Evolutionary conservation across 2,797 vertebrate genomes (phyloP).

Genomic region (Pseudopleuronectes americanus): DNA sequence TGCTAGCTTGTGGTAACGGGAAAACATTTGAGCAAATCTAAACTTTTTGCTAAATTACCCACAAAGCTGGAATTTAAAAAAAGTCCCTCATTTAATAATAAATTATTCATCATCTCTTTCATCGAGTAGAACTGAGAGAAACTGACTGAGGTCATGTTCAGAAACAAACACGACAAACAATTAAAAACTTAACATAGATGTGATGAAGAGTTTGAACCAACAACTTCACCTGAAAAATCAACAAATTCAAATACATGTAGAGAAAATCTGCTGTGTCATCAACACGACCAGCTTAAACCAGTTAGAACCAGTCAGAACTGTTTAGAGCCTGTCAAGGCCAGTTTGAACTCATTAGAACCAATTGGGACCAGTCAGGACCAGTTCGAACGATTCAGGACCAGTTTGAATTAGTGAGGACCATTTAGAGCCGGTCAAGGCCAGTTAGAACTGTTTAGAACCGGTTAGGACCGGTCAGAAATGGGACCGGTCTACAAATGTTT

Average conservation of each 20-base stretch:
- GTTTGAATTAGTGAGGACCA: not conserved
- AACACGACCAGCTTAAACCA: not conserved
- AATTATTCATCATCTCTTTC: no score
- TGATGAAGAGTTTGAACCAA: not conserved
- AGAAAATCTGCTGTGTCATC: not conserved
- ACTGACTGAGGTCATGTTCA: no score
- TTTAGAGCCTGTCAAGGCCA: no score
- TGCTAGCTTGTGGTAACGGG: no score
- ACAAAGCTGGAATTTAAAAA: no score
- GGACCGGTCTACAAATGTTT: conserved; percentile 7
- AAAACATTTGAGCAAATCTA: no score
- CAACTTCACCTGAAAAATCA: not conserved
- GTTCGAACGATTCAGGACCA: not conserved
- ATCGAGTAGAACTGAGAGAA: no score
- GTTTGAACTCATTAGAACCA: not conserved
- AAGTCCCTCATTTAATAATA: no score
- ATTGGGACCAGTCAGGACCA: not conserved
- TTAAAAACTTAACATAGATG: no score
- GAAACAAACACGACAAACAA: no score
- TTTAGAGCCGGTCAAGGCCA: not conserved
- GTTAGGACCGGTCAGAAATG: conserved; percentile 4
- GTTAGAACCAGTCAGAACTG: no score
- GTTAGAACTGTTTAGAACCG: not conserved
- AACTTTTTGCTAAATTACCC: no score
- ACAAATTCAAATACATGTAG: not conserved